phyloP scores from a whole-genome alignment of 1,140 invertebrate genomes.

The Phocides pigmalion region DNA sequence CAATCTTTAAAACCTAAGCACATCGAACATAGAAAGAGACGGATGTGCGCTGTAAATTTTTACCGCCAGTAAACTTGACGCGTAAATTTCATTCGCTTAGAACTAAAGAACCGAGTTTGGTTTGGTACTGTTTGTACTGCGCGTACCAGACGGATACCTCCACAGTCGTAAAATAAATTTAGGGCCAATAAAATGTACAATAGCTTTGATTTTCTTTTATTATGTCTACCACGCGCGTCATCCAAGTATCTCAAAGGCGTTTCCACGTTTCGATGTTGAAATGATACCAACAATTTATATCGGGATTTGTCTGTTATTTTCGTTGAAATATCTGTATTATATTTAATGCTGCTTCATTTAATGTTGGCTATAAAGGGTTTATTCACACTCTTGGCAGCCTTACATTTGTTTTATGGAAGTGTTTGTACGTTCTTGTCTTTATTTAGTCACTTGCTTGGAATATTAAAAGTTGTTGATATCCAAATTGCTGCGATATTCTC shows the following conservation, averaged over 20 bases:
- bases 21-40: constrained; percentile 10
- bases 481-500: neutral
- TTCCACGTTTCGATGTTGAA: constrained; percentile 1
- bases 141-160: constrained; percentile 22
- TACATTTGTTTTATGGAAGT: constrained; percentile 15
- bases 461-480: too few species aligned
- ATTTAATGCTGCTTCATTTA: constrained; percentile 20
- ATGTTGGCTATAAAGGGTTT: constrained; percentile 26
- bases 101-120: constrained; percentile 16
- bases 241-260: constrained; percentile 20
- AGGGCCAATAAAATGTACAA: constrained; percentile 59
- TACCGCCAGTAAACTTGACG: constrained; percentile 26
- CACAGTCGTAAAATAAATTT: constrained; percentile 55
- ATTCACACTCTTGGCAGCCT: constrained; percentile 12
- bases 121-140: constrained; percentile 1
- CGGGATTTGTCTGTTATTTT: constrained; percentile 16
- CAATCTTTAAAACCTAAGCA: constrained; percentile 10
- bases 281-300: constrained; percentile 12
- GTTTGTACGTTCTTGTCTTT: neutral
- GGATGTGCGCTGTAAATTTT: constrained; percentile 28
- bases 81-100: constrained; percentile 29
- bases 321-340: constrained; percentile 15
- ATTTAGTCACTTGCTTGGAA: too few species aligned
- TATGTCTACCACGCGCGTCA: constrained; percentile 54
- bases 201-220: constrained; percentile 65